Conservation (phyloP, 1,140 invertebrate genomes). For the Rhynchophorus ferrugineus region DNA sequence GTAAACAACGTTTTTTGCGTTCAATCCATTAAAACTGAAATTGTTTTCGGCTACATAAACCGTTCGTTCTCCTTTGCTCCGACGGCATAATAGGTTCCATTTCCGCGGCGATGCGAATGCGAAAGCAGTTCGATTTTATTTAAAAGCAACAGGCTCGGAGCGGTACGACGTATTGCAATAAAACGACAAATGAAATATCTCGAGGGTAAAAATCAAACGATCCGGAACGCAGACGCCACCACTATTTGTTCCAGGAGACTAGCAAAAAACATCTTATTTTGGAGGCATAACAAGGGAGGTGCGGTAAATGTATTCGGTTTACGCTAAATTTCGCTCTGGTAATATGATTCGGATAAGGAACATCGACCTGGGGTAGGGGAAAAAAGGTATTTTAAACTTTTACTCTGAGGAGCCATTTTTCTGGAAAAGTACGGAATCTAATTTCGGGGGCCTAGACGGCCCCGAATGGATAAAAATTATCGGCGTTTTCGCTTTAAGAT, state of each 20-base stretch:
- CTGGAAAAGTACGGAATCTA: too few relatives aligned
- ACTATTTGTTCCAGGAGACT: not conserved
- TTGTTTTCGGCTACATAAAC: too few relatives aligned
- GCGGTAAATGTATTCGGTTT: not conserved
- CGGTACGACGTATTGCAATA: not conserved
- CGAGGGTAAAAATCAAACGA: conserved; percentile 5
- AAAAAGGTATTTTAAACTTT: not conserved
- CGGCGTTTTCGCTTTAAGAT: too few relatives aligned
- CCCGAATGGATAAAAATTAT: too few relatives aligned
- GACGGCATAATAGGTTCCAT: too few relatives aligned
- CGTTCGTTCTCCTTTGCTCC: too few relatives aligned
- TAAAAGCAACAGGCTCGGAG: not conserved
- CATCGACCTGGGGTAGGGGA: not conserved
- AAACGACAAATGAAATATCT: not conserved
- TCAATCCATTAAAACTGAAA: too few relatives aligned
- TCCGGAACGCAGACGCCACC: not conserved
- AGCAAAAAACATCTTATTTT: not conserved
- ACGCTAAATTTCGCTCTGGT: not conserved
- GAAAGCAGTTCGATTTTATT: conserved; percentile 1
- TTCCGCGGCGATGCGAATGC: too few relatives aligned
- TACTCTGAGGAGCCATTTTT: too few relatives aligned
- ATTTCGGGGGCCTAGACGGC: too few relatives aligned
- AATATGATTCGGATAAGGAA: not conserved
- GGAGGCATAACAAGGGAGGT: not conserved
- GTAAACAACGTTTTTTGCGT: too few relatives aligned